These are phyloP conservation scores for Micoletzkya japonica DNA, from an alignment of 2,888 invertebrate genomes.

Conservation along the genomic window DNA sequence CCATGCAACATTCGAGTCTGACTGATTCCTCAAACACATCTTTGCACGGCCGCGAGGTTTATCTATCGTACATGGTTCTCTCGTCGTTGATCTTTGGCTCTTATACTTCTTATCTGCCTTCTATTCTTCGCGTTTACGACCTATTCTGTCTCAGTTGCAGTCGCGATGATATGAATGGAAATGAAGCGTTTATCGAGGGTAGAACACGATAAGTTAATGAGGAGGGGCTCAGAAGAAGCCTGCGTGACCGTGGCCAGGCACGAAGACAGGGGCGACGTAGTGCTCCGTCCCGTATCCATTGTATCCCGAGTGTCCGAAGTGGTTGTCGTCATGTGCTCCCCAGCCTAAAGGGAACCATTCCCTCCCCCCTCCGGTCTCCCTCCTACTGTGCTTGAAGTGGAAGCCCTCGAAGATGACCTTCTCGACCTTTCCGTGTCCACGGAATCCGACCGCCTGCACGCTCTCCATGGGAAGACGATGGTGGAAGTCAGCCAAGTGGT, in stretches of 20 bases:
- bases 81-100: too few species aligned
- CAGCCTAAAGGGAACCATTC: conserved; percentile 13
- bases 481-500: conserved; percentile 47
- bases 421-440: conserved; percentile 42
- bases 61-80: too few species aligned
- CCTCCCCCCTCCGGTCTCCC: background rate
- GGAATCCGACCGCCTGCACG: conserved; percentile 49
- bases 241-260: background rate
- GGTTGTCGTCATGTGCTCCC: conserved; percentile 29
- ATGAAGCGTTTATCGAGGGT: too few species aligned
- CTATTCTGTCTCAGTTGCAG: too few species aligned
- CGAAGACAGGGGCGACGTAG: conserved; percentile 40
- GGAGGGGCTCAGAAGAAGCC: conserved; percentile 10
- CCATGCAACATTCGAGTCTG: too few species aligned
- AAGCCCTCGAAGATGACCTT: conserved; percentile 46
- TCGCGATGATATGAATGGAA: too few species aligned
- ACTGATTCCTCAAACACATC: too few species aligned
- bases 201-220: too few species aligned
- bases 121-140: too few species aligned
- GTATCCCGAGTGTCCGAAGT: conserved; percentile 49
- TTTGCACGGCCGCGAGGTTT: too few species aligned
- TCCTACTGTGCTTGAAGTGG: conserved; percentile 31
- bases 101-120: too few species aligned
- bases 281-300: conserved; percentile 42
- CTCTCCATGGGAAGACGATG: conserved; percentile 47